Conservation (phyloP, 2,888 invertebrate genomes). For the Xanthorhoe spadicearia region DNA sequence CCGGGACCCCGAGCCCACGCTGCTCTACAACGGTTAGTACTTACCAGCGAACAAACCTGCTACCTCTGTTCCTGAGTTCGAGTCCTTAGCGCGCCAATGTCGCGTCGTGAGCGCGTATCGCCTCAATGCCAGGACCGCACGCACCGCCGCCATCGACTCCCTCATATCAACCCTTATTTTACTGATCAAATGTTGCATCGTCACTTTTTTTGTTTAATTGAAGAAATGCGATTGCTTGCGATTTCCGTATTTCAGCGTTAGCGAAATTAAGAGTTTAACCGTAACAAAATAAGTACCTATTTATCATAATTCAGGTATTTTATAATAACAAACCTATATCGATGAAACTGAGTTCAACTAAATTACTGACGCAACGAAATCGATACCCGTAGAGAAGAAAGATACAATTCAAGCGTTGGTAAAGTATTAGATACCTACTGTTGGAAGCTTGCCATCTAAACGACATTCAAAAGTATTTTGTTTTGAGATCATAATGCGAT, state of each 20-base stretch:
- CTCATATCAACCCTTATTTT: slow-evolving; percentile 1
- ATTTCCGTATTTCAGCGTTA: slow-evolving; percentile 58
- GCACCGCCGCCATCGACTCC: slow-evolving; percentile 16
- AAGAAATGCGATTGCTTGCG: slow-evolving; percentile 70
- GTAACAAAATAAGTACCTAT: background rate
- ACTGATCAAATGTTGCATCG: slow-evolving; percentile 16
- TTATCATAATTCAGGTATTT: background rate
- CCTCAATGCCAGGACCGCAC: slow-evolving; percentile 13
- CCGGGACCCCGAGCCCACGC: slow-evolving; percentile 88
- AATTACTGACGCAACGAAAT: slow-evolving; percentile 10
- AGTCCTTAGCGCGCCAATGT: no score
- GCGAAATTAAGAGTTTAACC: slow-evolving; percentile 35
- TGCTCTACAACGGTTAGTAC: slow-evolving; percentile 90
- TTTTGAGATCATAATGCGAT: slow-evolving; percentile 15
- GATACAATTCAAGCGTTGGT: background rate
- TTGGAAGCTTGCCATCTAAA: slow-evolving; percentile 36
- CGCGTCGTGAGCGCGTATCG: slow-evolving; percentile 4
- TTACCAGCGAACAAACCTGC: background rate
- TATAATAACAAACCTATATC: background rate
- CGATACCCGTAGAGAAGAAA: slow-evolving; percentile 7
- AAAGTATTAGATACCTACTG: slow-evolving; percentile 14
- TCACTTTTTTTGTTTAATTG: slow-evolving; percentile 44
- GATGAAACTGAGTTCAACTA: background rate
- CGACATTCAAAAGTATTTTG: slow-evolving; percentile 22
- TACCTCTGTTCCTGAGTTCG: slow-evolving; percentile 10